Evolutionary conservation across 2,797 vertebrate genomes (phyloP).

Genomic region (Melanotaenia trifasciata): DNA sequence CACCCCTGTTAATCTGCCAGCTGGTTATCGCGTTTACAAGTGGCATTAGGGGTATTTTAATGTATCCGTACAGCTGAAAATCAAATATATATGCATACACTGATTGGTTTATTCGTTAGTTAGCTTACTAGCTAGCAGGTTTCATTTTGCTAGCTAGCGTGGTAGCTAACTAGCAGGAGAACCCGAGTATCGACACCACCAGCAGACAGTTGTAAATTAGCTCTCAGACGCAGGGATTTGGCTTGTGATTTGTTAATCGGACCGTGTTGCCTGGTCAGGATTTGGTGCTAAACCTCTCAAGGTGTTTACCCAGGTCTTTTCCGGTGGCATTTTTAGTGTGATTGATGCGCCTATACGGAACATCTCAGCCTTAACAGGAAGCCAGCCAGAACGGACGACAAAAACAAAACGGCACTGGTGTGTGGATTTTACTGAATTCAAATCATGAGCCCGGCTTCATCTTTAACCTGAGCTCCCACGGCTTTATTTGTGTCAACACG

Average conservation of each 20-base stretch:
- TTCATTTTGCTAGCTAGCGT: slow-evolving; percentile 65
- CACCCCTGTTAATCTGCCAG: slow-evolving; percentile 13
- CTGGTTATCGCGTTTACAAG: background rate
- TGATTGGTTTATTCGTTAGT: slow-evolving; percentile 23
- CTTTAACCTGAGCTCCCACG: background rate
- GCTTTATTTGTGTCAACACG: slow-evolving; percentile 3
- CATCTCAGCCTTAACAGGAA: slow-evolving; percentile 60
- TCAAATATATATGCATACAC: background rate
- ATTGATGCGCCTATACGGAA: slow-evolving; percentile 53
- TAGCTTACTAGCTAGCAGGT: slow-evolving; percentile 64
- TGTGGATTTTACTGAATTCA: slow-evolving; percentile 25
- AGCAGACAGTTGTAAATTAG: slow-evolving; percentile 30
- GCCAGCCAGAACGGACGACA: slow-evolving; percentile 20
- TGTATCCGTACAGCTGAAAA: background rate
- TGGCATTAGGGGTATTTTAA: slow-evolving; percentile 13
- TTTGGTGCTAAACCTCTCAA: slow-evolving; percentile 29
- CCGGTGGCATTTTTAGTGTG: slow-evolving; percentile 33
- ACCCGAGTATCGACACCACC: slow-evolving; percentile 38
- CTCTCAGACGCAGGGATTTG: slow-evolving; percentile 17
- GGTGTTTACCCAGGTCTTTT: slow-evolving; percentile 32
- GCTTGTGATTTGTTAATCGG: background rate
- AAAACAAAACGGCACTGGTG: slow-evolving; percentile 47
- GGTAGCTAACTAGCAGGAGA: slow-evolving; percentile 66
- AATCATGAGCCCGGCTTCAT: slow-evolving; percentile 24
- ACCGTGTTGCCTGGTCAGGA: background rate